Evolutionary conservation across 35 echinoderm and acorn worm species (phyloP).

Genomic region (Eucidaris tribuloides): DNA sequence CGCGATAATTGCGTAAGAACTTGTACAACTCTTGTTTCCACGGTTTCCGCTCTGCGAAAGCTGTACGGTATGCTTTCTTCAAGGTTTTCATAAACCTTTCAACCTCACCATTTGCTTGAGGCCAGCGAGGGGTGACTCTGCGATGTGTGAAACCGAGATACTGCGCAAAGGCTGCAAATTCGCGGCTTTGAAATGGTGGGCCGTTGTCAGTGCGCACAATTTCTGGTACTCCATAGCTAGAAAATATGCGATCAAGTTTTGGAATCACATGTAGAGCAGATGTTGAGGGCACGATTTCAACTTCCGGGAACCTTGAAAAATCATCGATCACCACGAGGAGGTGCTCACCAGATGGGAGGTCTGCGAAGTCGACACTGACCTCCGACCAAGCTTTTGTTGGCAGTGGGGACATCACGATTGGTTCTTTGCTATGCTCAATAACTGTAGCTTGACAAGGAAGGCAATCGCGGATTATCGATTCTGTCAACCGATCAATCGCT

Average conservation of each 20-base stretch:
- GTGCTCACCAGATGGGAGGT: conserved; percentile 34
- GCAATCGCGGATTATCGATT: conserved; percentile 43
- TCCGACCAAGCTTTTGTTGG: conserved; percentile 38
- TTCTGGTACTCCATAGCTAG: conserved; percentile 43
- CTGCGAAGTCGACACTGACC: conserved; percentile 65
- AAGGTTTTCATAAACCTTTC: conserved; percentile 76
- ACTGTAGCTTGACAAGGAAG: conserved; percentile 54
- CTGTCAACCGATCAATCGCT: conserved; percentile 38
- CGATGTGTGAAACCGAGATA: conserved; percentile 76
- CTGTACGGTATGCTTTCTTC: conserved; percentile 47
- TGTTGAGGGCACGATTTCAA: conserved; percentile 67
- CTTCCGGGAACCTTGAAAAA: conserved; percentile 43
- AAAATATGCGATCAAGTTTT: conserved; percentile 64
- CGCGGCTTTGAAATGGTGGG: conserved; percentile 61
- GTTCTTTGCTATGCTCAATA: neutral
- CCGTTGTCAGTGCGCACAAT: conserved; percentile 59
- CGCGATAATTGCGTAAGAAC: conserved; percentile 63
- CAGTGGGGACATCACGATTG: conserved; percentile 41
- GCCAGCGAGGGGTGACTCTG: conserved; percentile 68
- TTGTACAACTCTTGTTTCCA: conserved; percentile 39
- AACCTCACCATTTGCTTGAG: conserved; percentile 68
- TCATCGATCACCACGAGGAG: conserved; percentile 36
- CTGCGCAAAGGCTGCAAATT: conserved; percentile 54
- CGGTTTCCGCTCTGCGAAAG: neutral
- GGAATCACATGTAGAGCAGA: conserved; percentile 57